Evolutionary conservation across 2,797 vertebrate species (phyloP).

Genomic region (Podarcis siculus): DNA sequence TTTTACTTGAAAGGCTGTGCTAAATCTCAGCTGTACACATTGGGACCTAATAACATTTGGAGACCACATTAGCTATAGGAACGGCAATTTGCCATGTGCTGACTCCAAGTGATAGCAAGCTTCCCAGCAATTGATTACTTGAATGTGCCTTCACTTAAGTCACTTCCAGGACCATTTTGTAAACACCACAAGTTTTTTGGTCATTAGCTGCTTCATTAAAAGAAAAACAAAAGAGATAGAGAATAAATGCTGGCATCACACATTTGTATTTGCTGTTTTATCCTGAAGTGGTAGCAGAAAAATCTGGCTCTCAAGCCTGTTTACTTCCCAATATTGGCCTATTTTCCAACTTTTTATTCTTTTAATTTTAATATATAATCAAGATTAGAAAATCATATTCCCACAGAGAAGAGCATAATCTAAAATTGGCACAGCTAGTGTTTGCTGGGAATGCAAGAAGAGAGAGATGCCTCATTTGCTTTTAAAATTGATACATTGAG

Average conservation of each 20-base stretch:
- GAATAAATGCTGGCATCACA: not conserved
- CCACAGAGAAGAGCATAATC: slow-evolving; percentile 63
- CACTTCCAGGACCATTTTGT: slow-evolving; percentile 7
- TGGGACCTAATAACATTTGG: not conserved
- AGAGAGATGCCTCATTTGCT: slow-evolving; percentile 75
- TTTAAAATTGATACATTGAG: slow-evolving; percentile 79
- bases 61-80: not conserved
- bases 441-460: slow-evolving; percentile 66
- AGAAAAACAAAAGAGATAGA: not conserved
- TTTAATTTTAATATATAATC: slow-evolving; percentile 74
- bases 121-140: slow-evolving; percentile 39
- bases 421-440: slow-evolving; percentile 72
- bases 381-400: slow-evolving; percentile 71
- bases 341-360: slow-evolving; percentile 60
- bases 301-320: slow-evolving; percentile 15
- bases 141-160: slow-evolving; percentile 11
- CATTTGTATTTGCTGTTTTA: slow-evolving; percentile 12
- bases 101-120: slow-evolving; percentile 29
- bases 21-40: not conserved
- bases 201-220: not conserved
- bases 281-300: slow-evolving; percentile 16
- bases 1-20: not conserved
- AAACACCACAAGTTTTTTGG: not conserved
- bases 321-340: slow-evolving; percentile 42
- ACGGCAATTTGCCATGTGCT: not conserved